A percentile compares a stretch with the other conserved stretches of the same genome.
Conservation (phyloP, 2,113 vertebrate genomes). For the Pterocles gutturalis region DNA sequence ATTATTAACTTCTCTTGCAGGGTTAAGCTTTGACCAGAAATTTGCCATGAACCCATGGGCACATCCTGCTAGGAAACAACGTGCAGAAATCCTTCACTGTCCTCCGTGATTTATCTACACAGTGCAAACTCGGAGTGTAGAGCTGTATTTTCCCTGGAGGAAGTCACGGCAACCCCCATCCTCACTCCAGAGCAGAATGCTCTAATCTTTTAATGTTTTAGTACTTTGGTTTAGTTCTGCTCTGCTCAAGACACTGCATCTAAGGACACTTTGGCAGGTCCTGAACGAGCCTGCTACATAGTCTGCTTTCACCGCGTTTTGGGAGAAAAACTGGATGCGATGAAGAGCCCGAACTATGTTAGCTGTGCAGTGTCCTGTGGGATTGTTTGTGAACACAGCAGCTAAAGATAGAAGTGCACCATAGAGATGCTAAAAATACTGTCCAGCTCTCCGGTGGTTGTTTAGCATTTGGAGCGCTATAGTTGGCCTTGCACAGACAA, state of each 20-base stretch:
- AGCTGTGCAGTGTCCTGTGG: conserved; percentile 59
- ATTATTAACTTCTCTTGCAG: conserved; percentile 57
- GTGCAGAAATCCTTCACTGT: conserved; percentile 34
- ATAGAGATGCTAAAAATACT: conserved; percentile 70
- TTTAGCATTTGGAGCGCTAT: conserved; percentile 43
- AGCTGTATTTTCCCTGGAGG: background rate
- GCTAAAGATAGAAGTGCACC: conserved; percentile 65
- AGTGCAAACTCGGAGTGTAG: background rate
- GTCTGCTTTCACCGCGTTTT: background rate
- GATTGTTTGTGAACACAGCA: conserved; percentile 57
- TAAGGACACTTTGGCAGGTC: background rate
- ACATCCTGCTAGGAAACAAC: conserved; percentile 49
- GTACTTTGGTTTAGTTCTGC: background rate
- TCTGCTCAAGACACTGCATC: background rate
- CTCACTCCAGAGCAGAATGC: background rate
- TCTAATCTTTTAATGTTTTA: background rate
- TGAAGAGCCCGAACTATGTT: conserved; percentile 40
- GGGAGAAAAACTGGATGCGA: background rate
- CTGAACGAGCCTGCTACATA: background rate
- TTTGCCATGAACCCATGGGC: conserved; percentile 36
- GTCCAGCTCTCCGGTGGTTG: conserved; percentile 28
- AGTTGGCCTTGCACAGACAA: conserved; percentile 50
- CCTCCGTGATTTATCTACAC: conserved; percentile 45
- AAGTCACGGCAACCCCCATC: background rate
- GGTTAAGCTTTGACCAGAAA: conserved; percentile 56